phyloP scores from a whole-genome alignment of 2,797 vertebrate genomes.

The Notolabrus celidotus region DNA sequence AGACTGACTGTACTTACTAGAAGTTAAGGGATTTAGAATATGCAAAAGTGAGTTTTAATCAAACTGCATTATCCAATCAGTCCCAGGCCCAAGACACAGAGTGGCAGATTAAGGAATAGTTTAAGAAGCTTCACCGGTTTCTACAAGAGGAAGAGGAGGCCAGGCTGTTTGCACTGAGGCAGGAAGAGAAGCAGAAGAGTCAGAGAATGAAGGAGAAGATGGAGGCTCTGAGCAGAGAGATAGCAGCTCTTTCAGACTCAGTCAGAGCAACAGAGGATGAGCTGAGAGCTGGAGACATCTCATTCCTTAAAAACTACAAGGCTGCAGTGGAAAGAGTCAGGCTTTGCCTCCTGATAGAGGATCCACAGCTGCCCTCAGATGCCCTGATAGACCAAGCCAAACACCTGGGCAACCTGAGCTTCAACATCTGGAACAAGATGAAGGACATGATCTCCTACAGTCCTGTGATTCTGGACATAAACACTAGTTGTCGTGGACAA shows the following conservation, averaged over 20 bases:
- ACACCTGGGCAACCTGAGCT: too few relatives aligned
- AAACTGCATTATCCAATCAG: neutral
- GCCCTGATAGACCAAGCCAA: neutral
- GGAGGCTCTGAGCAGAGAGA: too few relatives aligned
- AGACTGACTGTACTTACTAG: too few relatives aligned
- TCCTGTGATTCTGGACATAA: neutral
- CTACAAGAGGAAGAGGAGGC: too few relatives aligned
- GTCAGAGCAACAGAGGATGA: too few relatives aligned
- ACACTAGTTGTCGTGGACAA: neutral
- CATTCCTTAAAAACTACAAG: too few relatives aligned
- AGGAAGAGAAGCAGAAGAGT: too few relatives aligned
- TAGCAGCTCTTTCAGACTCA: too few relatives aligned
- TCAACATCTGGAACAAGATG: neutral
- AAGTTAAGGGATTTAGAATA: neutral
- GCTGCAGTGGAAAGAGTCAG: neutral
- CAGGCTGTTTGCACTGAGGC: too few relatives aligned
- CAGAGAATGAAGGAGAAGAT: too few relatives aligned
- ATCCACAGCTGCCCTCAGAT: neutral
- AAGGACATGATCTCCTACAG: neutral
- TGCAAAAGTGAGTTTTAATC: neutral
- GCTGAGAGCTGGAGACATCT: too few relatives aligned
- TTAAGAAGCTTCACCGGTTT: too few relatives aligned
- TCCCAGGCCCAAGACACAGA: conserved; percentile 1
- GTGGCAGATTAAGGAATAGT: neutral
- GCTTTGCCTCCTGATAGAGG: neutral